Evolutionary conservation across 1,140 invertebrate genomes (phyloP), one percentile per base, ranked within the genome.

Genomic region (Heliconius himera): DNA sequence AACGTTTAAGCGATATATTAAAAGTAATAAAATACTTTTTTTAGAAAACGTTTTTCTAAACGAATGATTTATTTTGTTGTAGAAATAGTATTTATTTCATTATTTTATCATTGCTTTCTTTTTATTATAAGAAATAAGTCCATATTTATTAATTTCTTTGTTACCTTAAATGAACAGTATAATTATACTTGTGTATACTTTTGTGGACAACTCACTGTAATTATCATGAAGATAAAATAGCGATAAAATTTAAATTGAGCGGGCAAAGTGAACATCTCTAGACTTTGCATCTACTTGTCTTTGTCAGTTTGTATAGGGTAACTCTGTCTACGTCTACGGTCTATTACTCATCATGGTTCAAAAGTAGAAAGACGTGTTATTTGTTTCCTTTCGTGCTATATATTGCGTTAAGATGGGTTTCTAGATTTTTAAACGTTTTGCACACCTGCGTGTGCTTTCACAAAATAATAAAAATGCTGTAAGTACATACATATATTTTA

Each of bases 291-390:
- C 11, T 18, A 29, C 11, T 66, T 26, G 8, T 26, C 60, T 66
- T 66, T 66, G 60, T 18, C 4, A 8, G n/a, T 74, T 46, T 46
- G 41, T 46, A 46, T 46, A 46, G 41, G 73, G 22, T 74, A 74
- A 74, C 46, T 77, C 76, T 71, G 70, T 73, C 41, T 46, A 13
- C 3, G 41, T 46, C 41, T 16, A 16, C 13, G 77, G 77, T 84
- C 88, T 87, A 91, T 93, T 93, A 92, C 91, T 92, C 92, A 94
- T 92, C 89, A 91, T 94, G 91, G 82, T 80, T 76, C 85, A 85
- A 78, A 60, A 88, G 81, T 80, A 91, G 88, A 84, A 86, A 88
- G 87, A 91, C 89, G 91, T 91, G 83, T 91, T 84, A 81, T 88
- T 93, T 90, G 86, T 90, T 92, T 88, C 83, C 76, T 88, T 85